phyloP scores from a whole-genome alignment of 2,888 invertebrate genomes.

The Platycnemis pennipes region DNA sequence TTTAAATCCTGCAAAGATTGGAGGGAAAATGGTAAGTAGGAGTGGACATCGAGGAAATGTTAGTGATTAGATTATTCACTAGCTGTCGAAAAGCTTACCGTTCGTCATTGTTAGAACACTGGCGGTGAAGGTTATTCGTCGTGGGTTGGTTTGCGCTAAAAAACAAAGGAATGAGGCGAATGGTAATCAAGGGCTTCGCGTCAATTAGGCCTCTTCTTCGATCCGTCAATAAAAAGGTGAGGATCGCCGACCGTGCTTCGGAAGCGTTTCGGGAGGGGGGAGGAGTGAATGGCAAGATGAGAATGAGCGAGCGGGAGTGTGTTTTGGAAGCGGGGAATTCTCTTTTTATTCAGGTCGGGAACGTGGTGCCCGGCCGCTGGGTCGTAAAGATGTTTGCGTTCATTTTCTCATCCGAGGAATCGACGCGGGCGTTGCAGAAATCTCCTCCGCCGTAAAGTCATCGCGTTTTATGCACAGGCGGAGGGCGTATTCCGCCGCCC shows the following conservation, averaged over 20 bases:
- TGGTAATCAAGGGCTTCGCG: neutral
- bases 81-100: too few species aligned
- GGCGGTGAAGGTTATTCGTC: too few species aligned
- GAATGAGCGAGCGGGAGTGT: neutral
- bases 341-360: neutral
- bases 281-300: neutral
- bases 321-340: too few species aligned
- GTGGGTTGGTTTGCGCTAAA: neutral
- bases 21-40: too few species aligned
- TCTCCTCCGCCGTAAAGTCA: conserved; percentile 2
- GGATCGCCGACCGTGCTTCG: neutral
- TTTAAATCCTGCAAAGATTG: too few species aligned
- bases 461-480: neutral
- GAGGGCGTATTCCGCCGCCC: neutral
- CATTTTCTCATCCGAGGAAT: neutral
- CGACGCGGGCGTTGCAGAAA: neutral
- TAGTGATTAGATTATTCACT: too few species aligned
- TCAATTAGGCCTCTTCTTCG: neutral
- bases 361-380: neutral
- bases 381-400: conserved; percentile 15
- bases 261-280: neutral
- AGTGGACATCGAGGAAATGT: too few species aligned
- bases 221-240: neutral
- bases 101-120: too few species aligned
- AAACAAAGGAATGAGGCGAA: neutral